These are phyloP conservation scores for Lysandra coridon DNA, from an alignment of 2,888 invertebrate species.

Conservation along the genomic window DNA sequence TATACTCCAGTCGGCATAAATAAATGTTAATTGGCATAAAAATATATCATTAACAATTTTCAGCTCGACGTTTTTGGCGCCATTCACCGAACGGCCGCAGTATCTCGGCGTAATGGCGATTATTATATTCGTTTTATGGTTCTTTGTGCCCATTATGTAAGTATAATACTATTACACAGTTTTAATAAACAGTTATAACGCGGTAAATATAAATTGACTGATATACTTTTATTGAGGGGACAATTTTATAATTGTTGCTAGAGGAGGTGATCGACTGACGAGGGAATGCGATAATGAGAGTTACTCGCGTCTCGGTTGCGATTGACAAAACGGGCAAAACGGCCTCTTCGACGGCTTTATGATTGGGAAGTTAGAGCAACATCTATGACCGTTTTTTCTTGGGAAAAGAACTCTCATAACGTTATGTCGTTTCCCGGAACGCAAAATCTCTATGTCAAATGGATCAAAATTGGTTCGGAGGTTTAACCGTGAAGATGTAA, in stretches of 20 bases:
- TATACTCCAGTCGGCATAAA: conserved; percentile 33
- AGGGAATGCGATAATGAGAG: background rate
- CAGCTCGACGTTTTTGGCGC: conserved; percentile 80
- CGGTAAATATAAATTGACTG: conserved; percentile 14
- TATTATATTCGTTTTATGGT: conserved; percentile 83
- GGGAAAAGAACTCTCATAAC: too few species aligned
- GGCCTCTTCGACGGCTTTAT: too few species aligned
- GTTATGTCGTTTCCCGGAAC: too few species aligned
- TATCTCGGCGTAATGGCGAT: conserved; percentile 84
- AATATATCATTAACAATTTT: conserved; percentile 49
- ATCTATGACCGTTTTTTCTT: too few species aligned
- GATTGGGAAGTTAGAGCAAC: too few species aligned
- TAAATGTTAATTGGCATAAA: conserved; percentile 42
- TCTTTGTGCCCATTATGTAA: conserved; percentile 83
- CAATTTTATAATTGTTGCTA: background rate
- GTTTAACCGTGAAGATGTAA: too few species aligned
- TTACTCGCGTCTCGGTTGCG: too few species aligned
- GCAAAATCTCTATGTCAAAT: too few species aligned
- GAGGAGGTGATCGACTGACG: background rate
- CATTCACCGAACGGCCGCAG: conserved; percentile 81
- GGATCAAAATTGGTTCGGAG: too few species aligned
- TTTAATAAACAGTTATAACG: conserved; percentile 39
- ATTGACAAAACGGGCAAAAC: background rate
- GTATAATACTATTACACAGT: conserved; percentile 53
- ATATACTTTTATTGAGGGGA: background rate